Base-by-base conservation (phyloP, 2,888 invertebrate genomes). In the Epinotia ramella region DNA sequence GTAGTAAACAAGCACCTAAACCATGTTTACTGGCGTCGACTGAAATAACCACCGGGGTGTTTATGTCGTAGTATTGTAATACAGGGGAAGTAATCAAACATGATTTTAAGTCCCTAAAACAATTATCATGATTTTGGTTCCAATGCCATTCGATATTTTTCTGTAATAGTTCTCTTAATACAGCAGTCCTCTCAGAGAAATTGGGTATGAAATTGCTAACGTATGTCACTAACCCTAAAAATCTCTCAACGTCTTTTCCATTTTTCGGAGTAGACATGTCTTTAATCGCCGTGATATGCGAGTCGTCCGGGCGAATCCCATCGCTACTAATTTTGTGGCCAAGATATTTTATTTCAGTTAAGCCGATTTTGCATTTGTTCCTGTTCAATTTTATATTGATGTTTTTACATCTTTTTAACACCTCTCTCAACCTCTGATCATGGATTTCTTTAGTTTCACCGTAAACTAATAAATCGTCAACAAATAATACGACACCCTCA, bases 381-480 rank as follows among this genome's bases (percentile, higher is more conserved):
- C 62, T 72, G 20, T 77, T 77, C 28, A 77, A 28, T 65, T 68
- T 76, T 56, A 73, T 63, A 18, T 63, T 63, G 18, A 63, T 63
- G 11, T 63, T 16, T 44, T 44, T 63, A 20, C 63, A 63, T 44
- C 63, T 63, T 9, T 18, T 44, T 12, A 63, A 44, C n/a, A 63
- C 63, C 11, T n/a, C 44, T 44, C 63, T 44, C 13, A 63, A 44
- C n/a, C 63, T 44, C 13, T 63, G 40, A 44, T 63, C 63, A 16
- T 63, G 63, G 12, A 63, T 63, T 44, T 63, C 63, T 18, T 63
- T 63, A 44, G 63, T 63, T 56, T 63, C 28, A 7, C 67, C 73
- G 57, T 60, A 75, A 20, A 78, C 46, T 60, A 81, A 72, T 5
- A 81, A 28, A 71, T 80, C 81, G 62, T 82, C 82, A 11, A 80